Base-by-base conservation (phyloP, 30 jellyfish, hydroid and myxozoan species). In the Sanderia malayensis region DNA sequence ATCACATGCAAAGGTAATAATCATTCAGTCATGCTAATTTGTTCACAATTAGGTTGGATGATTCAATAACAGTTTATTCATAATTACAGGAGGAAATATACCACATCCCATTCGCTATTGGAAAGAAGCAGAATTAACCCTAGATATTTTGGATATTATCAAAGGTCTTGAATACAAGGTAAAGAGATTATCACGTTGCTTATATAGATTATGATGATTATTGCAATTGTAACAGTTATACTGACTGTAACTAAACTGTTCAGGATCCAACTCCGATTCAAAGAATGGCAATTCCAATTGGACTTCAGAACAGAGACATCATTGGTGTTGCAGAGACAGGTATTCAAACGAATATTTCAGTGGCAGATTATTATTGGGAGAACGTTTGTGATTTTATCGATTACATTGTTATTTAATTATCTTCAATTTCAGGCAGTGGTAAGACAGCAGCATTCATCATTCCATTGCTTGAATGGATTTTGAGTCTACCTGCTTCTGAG, bases 311-410 rank as follows among this genome's bases (percentile, higher is more conserved):
- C 63, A 67, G 99, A 29, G 99, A 94, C 70, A 86, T 94, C 33
- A 94, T 94, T 80, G 99, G 99, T 29, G 67, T 94, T 6, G 99
- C 99, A 27, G 99, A 94, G 55, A 94, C 99, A 44, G 99, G 99
- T 94, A 49, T 15, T n/a, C n/a, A n/a, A n/a, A n/a, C n/a, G n/a
- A n/a, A n/a, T n/a, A n/a, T n/a, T n/a, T n/a, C n/a, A n/a, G n/a
- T n/a, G n/a, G n/a, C n/a, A n/a, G n/a, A n/a, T n/a, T n/a, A n/a
- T n/a, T n/a, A n/a, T n/a, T n/a, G n/a, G n/a, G n/a, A n/a, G n/a
- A n/a, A n/a, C n/a, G n/a, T n/a, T n/a, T n/a, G n/a, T n/a, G n/a
- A n/a, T n/a, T n/a, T n/a, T n/a, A n/a, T n/a, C n/a, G n/a, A n/a
- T n/a, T n/a, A n/a, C n/a, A n/a, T n/a, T n/a, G n/a, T n/a, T n/a